Conservation (phyloP, 1,140 invertebrate genomes). For the Tribolium castaneum region DNA sequence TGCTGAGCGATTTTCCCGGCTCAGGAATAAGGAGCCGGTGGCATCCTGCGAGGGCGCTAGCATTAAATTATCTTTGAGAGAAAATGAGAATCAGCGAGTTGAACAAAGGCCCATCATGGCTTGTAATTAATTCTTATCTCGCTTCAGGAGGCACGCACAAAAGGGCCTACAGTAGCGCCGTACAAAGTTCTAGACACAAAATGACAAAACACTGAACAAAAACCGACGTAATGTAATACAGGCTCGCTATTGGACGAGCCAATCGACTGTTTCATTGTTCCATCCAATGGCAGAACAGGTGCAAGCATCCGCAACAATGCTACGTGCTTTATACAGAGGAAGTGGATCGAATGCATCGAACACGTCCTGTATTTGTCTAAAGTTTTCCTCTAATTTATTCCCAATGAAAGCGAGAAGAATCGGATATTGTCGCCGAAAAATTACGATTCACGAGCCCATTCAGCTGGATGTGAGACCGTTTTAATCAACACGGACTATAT, state of each 20-base stretch:
- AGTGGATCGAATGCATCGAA: conserved; percentile 45
- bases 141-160: conserved; percentile 59
- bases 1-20: background rate
- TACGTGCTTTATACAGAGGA: conserved; percentile 46
- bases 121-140: conserved; percentile 64
- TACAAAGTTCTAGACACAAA: conserved; percentile 62
- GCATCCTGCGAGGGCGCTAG: conserved; percentile 22
- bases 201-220: conserved; percentile 62
- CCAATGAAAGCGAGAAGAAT: conserved; percentile 3
- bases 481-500: background rate
- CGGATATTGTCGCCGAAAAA: background rate
- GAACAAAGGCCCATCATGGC: conserved; percentile 59
- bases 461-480: background rate
- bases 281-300: conserved; percentile 61
- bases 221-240: conserved; percentile 60
- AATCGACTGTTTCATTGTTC: conserved; percentile 60
- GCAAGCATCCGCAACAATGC: conserved; percentile 55
- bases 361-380: conserved; percentile 29
- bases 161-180: conserved; percentile 56
- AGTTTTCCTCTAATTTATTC: conserved; percentile 17
- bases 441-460: background rate
- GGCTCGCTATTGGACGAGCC: conserved; percentile 60
- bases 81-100: conserved; percentile 57
- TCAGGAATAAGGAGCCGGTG: conserved; percentile 5
- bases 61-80: conserved; percentile 57